Percentiles rank a stretch among this genome's conserved stretches.
Conservation (phyloP, 2,113 vertebrate genomes). For the Isurus oxyrinchus region DNA sequence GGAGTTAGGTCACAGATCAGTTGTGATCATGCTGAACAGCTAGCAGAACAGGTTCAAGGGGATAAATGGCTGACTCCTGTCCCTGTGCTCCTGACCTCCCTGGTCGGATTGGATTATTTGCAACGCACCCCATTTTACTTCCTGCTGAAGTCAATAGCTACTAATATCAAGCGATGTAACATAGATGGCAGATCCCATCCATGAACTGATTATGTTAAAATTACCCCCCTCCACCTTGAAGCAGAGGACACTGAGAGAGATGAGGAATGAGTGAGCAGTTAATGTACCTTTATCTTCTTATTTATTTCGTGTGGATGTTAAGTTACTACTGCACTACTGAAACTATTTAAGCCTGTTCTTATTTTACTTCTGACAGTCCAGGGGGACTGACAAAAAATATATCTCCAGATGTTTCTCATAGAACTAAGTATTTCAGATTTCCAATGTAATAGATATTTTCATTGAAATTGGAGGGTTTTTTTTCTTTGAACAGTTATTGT, state of each 20-base stretch:
- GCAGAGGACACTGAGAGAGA: background rate
- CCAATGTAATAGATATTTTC: slow-evolving; percentile 15
- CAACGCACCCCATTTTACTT: background rate
- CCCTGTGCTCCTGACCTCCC: background rate
- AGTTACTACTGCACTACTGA: background rate
- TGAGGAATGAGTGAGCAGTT: background rate
- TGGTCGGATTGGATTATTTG: background rate
- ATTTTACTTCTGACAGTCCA: background rate
- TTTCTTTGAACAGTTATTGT: background rate
- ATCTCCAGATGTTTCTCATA: slow-evolving; percentile 23
- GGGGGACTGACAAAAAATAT: background rate
- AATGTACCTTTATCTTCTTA: background rate
- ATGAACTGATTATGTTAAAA: background rate
- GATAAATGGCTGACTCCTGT: too few species aligned
- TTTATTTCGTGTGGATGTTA: slow-evolving; percentile 6
- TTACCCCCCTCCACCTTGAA: background rate
- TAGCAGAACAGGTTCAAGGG: too few species aligned
- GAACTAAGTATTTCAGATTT: slow-evolving; percentile 15
- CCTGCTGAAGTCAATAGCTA: background rate
- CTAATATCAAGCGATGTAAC: background rate
- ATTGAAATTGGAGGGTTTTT: background rate
- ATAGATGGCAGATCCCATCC: background rate
- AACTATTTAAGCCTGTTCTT: background rate
- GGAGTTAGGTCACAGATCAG: too few species aligned
- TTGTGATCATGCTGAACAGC: too few species aligned